Conservation (phyloP, 1,140 invertebrate genomes). For the Caerostris darwini region DNA sequence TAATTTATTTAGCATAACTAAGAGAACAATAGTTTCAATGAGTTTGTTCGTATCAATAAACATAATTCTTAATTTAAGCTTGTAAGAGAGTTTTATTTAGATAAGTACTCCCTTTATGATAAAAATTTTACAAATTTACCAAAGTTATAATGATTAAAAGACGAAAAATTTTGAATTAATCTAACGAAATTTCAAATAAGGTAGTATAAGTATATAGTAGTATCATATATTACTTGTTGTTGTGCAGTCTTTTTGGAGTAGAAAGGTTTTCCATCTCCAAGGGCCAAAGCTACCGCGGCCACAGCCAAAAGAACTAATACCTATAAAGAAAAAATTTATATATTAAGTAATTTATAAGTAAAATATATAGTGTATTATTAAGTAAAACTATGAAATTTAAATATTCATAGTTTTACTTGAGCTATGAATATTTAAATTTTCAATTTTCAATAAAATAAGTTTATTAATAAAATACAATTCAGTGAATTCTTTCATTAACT, state of each 20-base stretch:
- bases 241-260: conserved; percentile 47
- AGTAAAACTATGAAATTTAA: too few relatives aligned
- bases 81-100: neutral
- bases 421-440: too few relatives aligned
- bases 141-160: neutral
- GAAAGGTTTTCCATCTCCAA: conserved; percentile 7
- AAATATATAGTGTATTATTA: too few relatives aligned
- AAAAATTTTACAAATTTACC: neutral
- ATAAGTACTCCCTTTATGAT: neutral
- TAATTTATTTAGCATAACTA: too few relatives aligned
- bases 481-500: too few relatives aligned
- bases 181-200: neutral
- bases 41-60: too few relatives aligned
- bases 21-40: too few relatives aligned
- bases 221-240: conserved; percentile 36
- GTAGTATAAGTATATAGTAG: neutral
- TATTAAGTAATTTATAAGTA: too few relatives aligned
- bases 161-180: neutral
- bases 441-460: too few relatives aligned
- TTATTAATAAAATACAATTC: too few relatives aligned
- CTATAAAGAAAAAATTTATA: conserved; percentile 22
- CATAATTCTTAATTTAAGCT: neutral
- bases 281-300: neutral
- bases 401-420: too few relatives aligned
- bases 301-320: neutral